Evolutionary conservation across 2,113 vertebrate species (phyloP).

Genomic region (Microcebus lehilahytsara): DNA sequence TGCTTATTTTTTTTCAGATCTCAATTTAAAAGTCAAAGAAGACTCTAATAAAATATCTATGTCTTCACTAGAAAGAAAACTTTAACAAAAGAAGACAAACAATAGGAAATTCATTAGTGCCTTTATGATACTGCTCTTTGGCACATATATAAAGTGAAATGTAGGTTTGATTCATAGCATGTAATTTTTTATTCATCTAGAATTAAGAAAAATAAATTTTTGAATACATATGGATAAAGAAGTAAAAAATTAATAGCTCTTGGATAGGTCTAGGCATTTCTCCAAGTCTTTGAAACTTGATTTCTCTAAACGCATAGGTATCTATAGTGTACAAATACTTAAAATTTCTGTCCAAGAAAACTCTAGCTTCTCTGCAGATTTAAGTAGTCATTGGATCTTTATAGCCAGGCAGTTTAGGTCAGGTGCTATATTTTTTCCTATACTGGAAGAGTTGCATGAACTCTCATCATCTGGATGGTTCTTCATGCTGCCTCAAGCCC

Average conservation of each 20-base stretch:
- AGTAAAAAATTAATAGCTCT: slow-evolving; percentile 48
- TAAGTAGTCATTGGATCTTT: slow-evolving; percentile 19
- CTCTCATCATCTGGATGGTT: neutral
- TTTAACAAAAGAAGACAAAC: neutral
- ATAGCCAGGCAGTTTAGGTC: neutral
- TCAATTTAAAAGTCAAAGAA: slow-evolving; percentile 44
- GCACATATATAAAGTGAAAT: neutral
- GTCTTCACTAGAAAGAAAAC: slow-evolving; percentile 10
- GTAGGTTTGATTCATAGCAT: slow-evolving; percentile 1
- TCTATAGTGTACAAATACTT: slow-evolving; percentile 32
- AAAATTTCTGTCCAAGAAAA: slow-evolving; percentile 35
- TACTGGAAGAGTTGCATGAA: neutral
- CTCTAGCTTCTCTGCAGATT: neutral
- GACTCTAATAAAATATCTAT: slow-evolving; percentile 31
- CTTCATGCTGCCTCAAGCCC: neutral
- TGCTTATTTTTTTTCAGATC: slow-evolving; percentile 29
- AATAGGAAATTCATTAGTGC: neutral
- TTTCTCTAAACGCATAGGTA: slow-evolving; percentile 12
- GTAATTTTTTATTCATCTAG: slow-evolving; percentile 52
- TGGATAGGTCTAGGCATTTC: slow-evolving; percentile 37
- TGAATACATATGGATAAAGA: slow-evolving; percentile 39
- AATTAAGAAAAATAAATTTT: slow-evolving; percentile 60
- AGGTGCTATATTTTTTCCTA: neutral
- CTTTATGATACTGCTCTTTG: slow-evolving; percentile 11
- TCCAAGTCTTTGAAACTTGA: slow-evolving; percentile 44